phyloP scores from a whole-genome alignment of 2,113 vertebrate genomes.

The Neolamprologus longior region DNA sequence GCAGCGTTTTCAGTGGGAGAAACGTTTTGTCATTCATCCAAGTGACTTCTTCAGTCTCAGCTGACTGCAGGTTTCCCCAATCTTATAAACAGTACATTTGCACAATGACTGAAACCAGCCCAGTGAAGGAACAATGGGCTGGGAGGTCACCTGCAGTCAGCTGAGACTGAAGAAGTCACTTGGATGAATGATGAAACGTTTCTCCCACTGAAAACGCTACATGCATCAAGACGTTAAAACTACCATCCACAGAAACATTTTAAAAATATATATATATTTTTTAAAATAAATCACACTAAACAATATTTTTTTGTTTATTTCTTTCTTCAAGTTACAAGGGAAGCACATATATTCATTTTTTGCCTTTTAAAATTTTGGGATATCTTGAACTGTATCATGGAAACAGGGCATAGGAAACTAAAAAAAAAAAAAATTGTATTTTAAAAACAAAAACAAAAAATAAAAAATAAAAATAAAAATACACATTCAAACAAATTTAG shows the following conservation, averaged over 20 bases:
- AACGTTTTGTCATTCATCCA: rapidly evolving
- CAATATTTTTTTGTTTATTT: slow-evolving; percentile 20
- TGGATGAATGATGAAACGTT: rapidly evolving
- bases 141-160: background rate
- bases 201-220: rapidly evolving
- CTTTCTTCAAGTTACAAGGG: slow-evolving; percentile 62
- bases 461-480: slow-evolving; percentile 5
- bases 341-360: slow-evolving; percentile 66
- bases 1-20: background rate
- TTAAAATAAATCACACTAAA: background rate
- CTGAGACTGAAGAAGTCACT: rapidly evolving
- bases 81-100: rapidly evolving
- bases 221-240: background rate
- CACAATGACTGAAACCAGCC: background rate
- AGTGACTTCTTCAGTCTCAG: background rate
- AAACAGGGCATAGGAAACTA: slow-evolving; percentile 25
- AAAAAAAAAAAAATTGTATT: background rate
- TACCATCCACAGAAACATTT: background rate
- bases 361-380: slow-evolving; percentile 35
- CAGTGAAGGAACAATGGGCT: background rate
- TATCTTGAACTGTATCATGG: slow-evolving; percentile 36
- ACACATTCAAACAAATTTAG: slow-evolving; percentile 48
- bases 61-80: background rate
- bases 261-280: rapidly evolving
- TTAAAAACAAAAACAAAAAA: background rate